Evolutionary conservation across 2,888 invertebrate species (phyloP).

Genomic region (Phortica magna): DNA sequence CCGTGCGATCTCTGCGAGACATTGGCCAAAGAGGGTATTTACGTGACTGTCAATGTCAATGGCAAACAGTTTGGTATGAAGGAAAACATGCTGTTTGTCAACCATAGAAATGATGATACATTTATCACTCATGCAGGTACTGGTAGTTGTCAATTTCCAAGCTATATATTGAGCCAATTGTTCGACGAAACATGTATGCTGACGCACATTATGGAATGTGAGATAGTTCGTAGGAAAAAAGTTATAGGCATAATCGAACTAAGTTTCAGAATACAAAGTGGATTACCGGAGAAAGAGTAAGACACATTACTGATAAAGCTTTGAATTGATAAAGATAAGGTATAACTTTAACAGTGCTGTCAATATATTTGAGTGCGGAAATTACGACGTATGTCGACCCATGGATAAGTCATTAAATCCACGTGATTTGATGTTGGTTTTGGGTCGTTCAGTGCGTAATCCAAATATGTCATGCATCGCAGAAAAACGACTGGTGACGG

Average conservation of each 20-base stretch:
- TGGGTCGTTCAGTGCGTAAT: constrained; percentile 60
- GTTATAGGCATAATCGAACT: constrained; percentile 53
- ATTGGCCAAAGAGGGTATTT: constrained; percentile 48
- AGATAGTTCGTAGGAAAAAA: constrained; percentile 42
- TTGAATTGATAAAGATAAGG: neutral
- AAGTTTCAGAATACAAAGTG: constrained; percentile 55
- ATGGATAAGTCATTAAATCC: constrained; percentile 60
- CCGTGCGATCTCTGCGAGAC: constrained; percentile 56
- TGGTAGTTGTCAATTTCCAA: constrained; percentile 54
- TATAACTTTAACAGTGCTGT: neutral
- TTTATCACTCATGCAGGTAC: constrained; percentile 45
- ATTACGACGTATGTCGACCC: constrained; percentile 60
- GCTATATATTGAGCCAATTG: constrained; percentile 53
- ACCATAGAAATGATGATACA: neutral
- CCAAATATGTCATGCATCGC: constrained; percentile 47
- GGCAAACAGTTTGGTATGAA: neutral
- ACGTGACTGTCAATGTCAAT: constrained; percentile 40
- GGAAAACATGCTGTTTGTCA: neutral
- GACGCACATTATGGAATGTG: constrained; percentile 50
- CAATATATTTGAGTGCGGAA: constrained; percentile 45
- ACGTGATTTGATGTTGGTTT: constrained; percentile 62
- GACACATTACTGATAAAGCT: constrained; percentile 26
- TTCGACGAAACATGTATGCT: constrained; percentile 52
- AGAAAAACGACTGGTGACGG: constrained; percentile 55
- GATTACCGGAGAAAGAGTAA: constrained; percentile 62